Evolutionary conservation across 2,797 vertebrate species (phyloP).

Genomic region (Coilia nasus): DNA sequence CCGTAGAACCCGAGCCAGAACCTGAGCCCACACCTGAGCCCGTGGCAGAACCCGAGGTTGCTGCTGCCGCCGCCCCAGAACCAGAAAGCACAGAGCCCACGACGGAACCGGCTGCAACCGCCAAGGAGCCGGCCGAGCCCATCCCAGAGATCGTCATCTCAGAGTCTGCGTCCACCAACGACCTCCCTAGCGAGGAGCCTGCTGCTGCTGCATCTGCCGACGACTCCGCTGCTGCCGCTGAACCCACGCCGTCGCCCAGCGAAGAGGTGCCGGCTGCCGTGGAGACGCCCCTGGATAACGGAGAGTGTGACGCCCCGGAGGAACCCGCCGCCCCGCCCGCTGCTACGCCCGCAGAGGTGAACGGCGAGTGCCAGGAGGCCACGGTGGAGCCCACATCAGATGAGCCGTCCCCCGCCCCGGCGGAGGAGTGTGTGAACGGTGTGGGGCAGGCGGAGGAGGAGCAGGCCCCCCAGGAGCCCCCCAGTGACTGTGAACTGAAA

Average conservation of each 20-base stretch:
- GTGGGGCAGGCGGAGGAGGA: slow-evolving; percentile 56
- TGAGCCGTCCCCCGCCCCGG: slow-evolving; percentile 24
- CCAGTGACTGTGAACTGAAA: slow-evolving; percentile 75
- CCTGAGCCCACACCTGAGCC: neutral
- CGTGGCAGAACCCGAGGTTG: neutral
- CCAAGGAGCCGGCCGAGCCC: slow-evolving; percentile 52
- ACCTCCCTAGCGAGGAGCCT: slow-evolving; percentile 55
- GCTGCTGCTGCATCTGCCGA: too few species aligned
- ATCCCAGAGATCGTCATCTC: slow-evolving; percentile 73
- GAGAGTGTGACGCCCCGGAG: slow-evolving; percentile 63
- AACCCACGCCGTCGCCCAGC: neutral
- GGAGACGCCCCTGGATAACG: slow-evolving; percentile 68
- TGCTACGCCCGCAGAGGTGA: slow-evolving; percentile 59
- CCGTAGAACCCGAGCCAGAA: slow-evolving; percentile 27
- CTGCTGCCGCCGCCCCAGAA: neutral
- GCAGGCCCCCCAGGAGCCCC: slow-evolving; percentile 59
- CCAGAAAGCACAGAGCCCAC: neutral
- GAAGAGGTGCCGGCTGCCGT: slow-evolving; percentile 22
- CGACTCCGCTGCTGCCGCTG: slow-evolving; percentile 34
- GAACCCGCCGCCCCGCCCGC: slow-evolving; percentile 2
- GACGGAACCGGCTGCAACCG: slow-evolving; percentile 10
- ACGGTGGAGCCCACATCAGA: slow-evolving; percentile 26
- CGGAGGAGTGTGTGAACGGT: slow-evolving; percentile 68
- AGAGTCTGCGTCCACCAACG: slow-evolving; percentile 60
- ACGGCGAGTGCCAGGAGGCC: slow-evolving; percentile 64